These are phyloP conservation scores for Thymelicus acteon DNA, from an alignment of 2,888 invertebrate species.

Conservation along the genomic window DNA sequence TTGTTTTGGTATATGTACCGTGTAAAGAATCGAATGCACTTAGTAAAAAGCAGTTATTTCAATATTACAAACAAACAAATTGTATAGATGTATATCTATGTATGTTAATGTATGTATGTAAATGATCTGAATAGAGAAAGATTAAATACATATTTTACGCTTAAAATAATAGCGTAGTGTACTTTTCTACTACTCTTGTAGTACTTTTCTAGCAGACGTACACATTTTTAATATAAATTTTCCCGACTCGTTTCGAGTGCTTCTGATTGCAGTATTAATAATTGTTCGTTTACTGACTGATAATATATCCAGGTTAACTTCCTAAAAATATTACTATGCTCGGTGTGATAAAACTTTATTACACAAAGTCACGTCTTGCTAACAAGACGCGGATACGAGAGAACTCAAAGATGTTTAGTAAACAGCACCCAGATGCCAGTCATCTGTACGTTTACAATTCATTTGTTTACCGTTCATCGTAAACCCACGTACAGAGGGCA, in stretches of 20 bases:
- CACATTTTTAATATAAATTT: neutral
- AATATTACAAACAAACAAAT: too few species aligned
- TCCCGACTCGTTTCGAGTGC: neutral
- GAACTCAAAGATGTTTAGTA: slow-evolving; percentile 62
- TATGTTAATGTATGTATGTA: too few species aligned
- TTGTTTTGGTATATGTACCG: too few species aligned
- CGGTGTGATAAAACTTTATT: slow-evolving; percentile 25
- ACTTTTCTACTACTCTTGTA: too few species aligned
- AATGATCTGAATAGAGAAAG: too few species aligned
- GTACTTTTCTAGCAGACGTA: neutral
- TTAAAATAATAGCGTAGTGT: too few species aligned
- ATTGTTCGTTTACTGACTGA: slow-evolving; percentile 19
- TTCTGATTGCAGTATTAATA: neutral
- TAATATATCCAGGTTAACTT: slow-evolving; percentile 27
- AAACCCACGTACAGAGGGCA: slow-evolving; percentile 38
- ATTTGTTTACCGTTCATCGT: slow-evolving; percentile 54
- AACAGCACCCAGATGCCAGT: slow-evolving; percentile 64
- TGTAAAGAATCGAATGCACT: too few species aligned
- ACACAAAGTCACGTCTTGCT: slow-evolving; percentile 13
- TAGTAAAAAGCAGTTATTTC: too few species aligned
- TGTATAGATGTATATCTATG: too few species aligned
- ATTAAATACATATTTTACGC: too few species aligned
- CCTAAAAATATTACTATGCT: slow-evolving; percentile 19
- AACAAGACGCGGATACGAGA: slow-evolving; percentile 28
- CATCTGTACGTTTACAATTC: slow-evolving; percentile 61